phyloP scores from a whole-genome alignment of 2,797 vertebrate species.

The Bradypodion ventrale region DNA sequence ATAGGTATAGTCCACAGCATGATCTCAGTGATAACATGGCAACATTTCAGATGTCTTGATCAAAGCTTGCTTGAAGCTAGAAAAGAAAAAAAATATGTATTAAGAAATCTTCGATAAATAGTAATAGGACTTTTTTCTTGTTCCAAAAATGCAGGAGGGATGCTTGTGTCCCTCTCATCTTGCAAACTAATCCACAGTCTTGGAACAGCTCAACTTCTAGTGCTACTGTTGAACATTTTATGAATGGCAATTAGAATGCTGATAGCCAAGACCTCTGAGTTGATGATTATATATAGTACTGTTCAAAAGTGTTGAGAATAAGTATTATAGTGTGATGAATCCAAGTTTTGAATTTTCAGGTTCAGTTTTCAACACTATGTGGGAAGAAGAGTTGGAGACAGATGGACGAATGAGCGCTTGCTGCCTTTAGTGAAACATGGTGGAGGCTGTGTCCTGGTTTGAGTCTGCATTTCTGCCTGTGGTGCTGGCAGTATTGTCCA shows the following conservation, averaged over 20 bases:
- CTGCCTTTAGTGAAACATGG: no score
- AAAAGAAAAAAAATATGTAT: background rate
- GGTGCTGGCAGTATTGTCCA: no score
- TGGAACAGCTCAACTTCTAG: background rate
- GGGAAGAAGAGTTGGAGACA: no score
- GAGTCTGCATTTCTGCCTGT: no score
- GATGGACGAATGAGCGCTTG: no score
- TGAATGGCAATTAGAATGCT: background rate
- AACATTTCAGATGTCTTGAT: background rate
- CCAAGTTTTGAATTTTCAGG: no score
- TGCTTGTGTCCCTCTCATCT: background rate
- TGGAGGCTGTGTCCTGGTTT: no score
- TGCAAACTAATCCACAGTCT: background rate
- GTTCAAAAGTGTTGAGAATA: no score
- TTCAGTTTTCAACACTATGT: no score
- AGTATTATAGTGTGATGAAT: no score
- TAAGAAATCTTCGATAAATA: background rate
- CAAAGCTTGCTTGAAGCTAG: background rate
- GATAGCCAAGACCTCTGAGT: background rate
- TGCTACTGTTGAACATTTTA: background rate
- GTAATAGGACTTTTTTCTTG: fast-evolving
- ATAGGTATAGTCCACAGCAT: background rate
- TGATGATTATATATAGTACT: background rate
- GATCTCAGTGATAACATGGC: background rate
- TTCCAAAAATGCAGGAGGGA: fast-evolving